Percentiles rank a stretch among this genome's conserved stretches.
Evolutionary conservation across 2,797 vertebrate genomes (phyloP).

Genomic region (Tragopan temminckii): DNA sequence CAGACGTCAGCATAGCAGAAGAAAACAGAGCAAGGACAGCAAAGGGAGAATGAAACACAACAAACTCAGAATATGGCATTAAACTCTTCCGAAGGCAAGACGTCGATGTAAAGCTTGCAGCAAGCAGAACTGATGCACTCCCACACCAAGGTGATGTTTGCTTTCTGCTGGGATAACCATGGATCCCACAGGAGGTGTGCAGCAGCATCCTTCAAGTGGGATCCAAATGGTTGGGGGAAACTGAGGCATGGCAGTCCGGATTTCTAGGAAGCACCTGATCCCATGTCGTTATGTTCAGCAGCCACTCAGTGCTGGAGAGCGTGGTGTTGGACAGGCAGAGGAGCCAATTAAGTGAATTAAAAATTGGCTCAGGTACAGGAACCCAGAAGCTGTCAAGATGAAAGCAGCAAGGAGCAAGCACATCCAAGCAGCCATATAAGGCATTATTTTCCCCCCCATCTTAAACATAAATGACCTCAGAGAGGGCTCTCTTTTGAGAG

Average conservation of each 20-base stretch:
- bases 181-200: neutral
- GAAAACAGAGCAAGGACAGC: neutral
- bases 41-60: neutral
- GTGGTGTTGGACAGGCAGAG: neutral
- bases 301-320: slow-evolving; percentile 35
- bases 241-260: neutral
- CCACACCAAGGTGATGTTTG: fast-evolving
- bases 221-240: fast-evolving
- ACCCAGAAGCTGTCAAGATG: neutral
- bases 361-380: slow-evolving; percentile 40
- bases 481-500: neutral
- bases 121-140: fast-evolving
- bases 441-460: neutral
- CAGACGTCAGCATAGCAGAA: fast-evolving
- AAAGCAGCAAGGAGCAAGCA: neutral
- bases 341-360: slow-evolving; percentile 71
- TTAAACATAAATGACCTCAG: neutral
- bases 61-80: neutral
- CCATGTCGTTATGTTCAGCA: slow-evolving; percentile 23
- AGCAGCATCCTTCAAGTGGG: neutral
- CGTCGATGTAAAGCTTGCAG: neutral
- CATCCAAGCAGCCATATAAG: neutral
- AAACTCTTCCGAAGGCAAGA: neutral
- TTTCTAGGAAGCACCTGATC: slow-evolving; percentile 48
- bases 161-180: neutral